These are phyloP conservation scores for Drosophila pseudoananassae DNA, from an alignment of 1,140 invertebrate genomes.

Conservation along the genomic window DNA sequence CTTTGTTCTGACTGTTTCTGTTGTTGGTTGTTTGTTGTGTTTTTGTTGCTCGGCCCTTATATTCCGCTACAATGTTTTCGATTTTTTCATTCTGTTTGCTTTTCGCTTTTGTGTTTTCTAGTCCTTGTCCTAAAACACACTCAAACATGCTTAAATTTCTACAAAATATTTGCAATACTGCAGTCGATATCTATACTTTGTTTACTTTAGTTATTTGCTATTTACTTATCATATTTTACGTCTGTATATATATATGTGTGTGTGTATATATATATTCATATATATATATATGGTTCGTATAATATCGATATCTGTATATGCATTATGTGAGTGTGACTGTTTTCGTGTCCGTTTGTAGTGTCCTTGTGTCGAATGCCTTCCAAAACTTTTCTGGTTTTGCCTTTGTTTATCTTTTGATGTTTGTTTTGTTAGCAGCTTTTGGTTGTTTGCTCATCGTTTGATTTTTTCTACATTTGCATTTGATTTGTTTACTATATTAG, in stretches of 20 bases:
- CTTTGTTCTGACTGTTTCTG: constrained; percentile 37
- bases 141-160: constrained; percentile 83
- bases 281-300: constrained; percentile 34
- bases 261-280: constrained; percentile 41
- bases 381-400: constrained; percentile 51
- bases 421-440: constrained; percentile 77
- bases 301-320: constrained; percentile 54
- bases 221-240: constrained; percentile 74
- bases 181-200: constrained; percentile 82
- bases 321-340: constrained; percentile 11
- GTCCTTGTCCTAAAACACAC: constrained; percentile 69
- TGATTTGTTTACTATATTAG: constrained; percentile 63
- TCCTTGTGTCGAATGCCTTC: constrained; percentile 51
- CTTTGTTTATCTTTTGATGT: constrained; percentile 52
- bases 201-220: constrained; percentile 77
- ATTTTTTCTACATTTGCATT: constrained; percentile 79
- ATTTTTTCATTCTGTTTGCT: constrained; percentile 55
- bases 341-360: constrained; percentile 26
- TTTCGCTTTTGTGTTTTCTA: constrained; percentile 50
- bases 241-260: constrained; percentile 62
- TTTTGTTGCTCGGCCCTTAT: constrained; percentile 35
- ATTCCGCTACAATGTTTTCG: constrained; percentile 58
- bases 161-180: constrained; percentile 84
- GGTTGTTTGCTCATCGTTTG: constrained; percentile 83
- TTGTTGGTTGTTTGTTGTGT: constrained; percentile 36